Conservation (phyloP, 2,113 vertebrate genomes). For the Mus musculus region GRCm39 chr11:106033001-106033500, state of each 20-base stretch:
- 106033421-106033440: no score
- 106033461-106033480: background rate
- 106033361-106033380: constrained; percentile 97
- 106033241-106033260: constrained; percentile 92
- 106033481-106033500: background rate
- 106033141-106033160: background rate
- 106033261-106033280: constrained; percentile 95
- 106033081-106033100: background rate
- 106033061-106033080: background rate
- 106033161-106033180: background rate
- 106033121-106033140: background rate
- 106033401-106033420: accelerated
- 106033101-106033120: background rate
- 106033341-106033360: constrained; percentile 98
- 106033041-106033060: background rate
- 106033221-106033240: constrained; percentile 40
- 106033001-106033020: background rate
- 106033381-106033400: constrained; percentile 90
- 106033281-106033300: constrained; percentile 97
- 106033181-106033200: background rate
- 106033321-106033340: constrained; percentile 98
- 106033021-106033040: background rate
- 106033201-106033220: background rate
- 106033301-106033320: constrained; percentile 96
- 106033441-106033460: background rate